A percentile compares a stretch with the other conserved stretches of the same genome.
Evolutionary conservation across 2,888 invertebrate species (phyloP).

Genomic region (Rhagium mordax): DNA sequence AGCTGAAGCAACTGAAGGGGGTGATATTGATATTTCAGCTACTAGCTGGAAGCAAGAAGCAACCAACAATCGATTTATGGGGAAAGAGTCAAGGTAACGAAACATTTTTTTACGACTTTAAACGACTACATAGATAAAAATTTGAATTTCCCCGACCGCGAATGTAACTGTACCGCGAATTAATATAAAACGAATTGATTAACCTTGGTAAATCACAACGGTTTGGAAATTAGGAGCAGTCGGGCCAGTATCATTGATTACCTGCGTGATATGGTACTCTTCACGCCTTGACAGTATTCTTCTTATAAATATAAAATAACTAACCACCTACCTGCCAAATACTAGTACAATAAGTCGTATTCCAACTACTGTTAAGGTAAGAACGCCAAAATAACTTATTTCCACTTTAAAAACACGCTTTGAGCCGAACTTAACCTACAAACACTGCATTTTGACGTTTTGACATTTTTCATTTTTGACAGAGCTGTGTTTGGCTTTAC

Average conservation of each 20-base stretch:
- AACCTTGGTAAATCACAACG: constrained; percentile 28
- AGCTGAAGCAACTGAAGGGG: too few species aligned
- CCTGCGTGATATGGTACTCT: constrained; percentile 12
- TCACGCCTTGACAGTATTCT: neutral
- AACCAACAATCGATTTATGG: neutral
- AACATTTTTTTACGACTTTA: neutral
- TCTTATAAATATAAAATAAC: neutral
- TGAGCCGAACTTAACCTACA: constrained; percentile 33
- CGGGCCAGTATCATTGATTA: neutral
- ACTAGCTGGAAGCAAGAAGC: too few species aligned
- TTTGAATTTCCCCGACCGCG: neutral
- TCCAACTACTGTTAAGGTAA: constrained; percentile 11
- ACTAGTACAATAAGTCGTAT: neutral
- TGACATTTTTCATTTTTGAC: too few species aligned
- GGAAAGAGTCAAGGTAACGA: constrained; percentile 24
- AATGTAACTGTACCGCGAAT: neutral
- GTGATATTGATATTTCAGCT: too few species aligned
- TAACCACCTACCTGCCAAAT: constrained; percentile 31
- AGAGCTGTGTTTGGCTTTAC: too few species aligned
- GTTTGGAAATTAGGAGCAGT: constrained; percentile 5
- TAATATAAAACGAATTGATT: neutral
- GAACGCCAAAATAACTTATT: constrained; percentile 25
- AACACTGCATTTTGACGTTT: constrained; percentile 17
- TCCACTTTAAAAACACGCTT: constrained; percentile 28
- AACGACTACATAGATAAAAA: neutral